These are phyloP conservation scores for Galendromus occidentalis DNA, from an alignment of 1,140 invertebrate genomes.

Conservation along the genomic window DNA sequence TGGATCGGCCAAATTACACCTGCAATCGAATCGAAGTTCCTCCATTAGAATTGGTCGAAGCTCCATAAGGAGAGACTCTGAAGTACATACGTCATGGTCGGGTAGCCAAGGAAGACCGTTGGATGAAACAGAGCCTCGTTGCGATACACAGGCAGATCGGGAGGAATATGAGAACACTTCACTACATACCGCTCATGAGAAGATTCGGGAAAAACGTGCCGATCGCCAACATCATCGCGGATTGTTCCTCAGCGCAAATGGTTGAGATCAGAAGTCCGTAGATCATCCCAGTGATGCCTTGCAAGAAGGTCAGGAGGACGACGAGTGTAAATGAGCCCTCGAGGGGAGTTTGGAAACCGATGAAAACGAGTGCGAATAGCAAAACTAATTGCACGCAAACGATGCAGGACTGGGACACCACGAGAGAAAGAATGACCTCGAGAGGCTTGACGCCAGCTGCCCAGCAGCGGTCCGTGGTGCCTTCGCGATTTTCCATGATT, in stretches of 20 bases:
- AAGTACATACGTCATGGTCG: too few relatives aligned
- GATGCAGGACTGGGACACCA: conserved; percentile 79
- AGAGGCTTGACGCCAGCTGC: conserved; percentile 50
- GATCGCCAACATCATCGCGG: conserved; percentile 73
- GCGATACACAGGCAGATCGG: too few relatives aligned
- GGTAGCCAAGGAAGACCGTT: too few relatives aligned
- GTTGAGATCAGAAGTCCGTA: conserved; percentile 76
- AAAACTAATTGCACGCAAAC: conserved; percentile 75
- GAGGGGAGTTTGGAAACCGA: conserved; percentile 55
- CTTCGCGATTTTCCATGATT: conserved; percentile 74
- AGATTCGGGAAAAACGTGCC: conserved; percentile 81
- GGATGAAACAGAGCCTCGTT: too few relatives aligned
- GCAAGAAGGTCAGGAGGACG: conserved; percentile 46
- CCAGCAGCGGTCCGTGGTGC: conserved; percentile 63
- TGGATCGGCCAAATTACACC: conserved; percentile 76
- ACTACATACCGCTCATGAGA: conserved; percentile 54
- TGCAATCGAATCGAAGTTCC: too few relatives aligned
- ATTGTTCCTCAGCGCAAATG: conserved; percentile 64
- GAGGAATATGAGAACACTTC: too few relatives aligned
- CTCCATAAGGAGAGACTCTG: too few relatives aligned
- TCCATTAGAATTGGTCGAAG: too few relatives aligned
- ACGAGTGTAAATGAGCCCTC: conserved; percentile 54
- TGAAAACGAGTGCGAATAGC: conserved; percentile 60
- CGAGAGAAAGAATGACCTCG: conserved; percentile 74
- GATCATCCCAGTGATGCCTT: conserved; percentile 74